Conservation (phyloP, 2,113 vertebrate genomes). For the Pseudopodoces humilis region DNA sequence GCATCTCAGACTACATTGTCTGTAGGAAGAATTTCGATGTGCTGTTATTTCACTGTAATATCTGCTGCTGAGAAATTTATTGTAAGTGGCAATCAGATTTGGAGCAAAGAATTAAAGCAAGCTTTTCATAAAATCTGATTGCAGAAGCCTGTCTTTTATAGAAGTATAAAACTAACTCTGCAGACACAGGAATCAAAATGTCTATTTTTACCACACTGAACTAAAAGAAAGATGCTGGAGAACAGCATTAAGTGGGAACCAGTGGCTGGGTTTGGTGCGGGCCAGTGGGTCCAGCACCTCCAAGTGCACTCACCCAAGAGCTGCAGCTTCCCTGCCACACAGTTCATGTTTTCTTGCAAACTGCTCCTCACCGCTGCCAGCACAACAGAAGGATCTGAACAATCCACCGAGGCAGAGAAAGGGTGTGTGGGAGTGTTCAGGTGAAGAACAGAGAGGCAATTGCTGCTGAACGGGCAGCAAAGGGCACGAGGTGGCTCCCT, state of each 20-base stretch:
- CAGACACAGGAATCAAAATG: not conserved
- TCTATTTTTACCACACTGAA: not conserved
- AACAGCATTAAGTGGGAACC: not conserved
- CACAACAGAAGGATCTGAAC: not conserved
- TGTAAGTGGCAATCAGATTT: not conserved
- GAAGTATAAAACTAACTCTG: not conserved
- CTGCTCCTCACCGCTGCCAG: not conserved
- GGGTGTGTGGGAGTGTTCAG: accelerated
- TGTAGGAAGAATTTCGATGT: not conserved
- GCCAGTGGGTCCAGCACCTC: not conserved
- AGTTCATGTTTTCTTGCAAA: not conserved
- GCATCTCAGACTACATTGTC: not conserved
- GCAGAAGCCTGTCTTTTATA: not conserved
- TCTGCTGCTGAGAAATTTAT: conserved; percentile 13
- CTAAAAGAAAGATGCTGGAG: not conserved
- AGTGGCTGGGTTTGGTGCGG: not conserved
- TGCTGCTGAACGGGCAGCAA: not conserved
- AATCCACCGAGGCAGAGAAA: not conserved
- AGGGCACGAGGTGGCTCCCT: not conserved
- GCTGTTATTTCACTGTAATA: not conserved
- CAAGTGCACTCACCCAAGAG: no score
- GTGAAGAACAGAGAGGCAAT: not conserved
- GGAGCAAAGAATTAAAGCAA: not conserved
- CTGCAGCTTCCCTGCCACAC: not conserved
- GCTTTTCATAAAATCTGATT: not conserved